Evolutionary conservation across 2,797 vertebrate genomes (phyloP), one percentile per base, ranked within the genome.

Genomic region (Threskiornis aethiopicus): DNA sequence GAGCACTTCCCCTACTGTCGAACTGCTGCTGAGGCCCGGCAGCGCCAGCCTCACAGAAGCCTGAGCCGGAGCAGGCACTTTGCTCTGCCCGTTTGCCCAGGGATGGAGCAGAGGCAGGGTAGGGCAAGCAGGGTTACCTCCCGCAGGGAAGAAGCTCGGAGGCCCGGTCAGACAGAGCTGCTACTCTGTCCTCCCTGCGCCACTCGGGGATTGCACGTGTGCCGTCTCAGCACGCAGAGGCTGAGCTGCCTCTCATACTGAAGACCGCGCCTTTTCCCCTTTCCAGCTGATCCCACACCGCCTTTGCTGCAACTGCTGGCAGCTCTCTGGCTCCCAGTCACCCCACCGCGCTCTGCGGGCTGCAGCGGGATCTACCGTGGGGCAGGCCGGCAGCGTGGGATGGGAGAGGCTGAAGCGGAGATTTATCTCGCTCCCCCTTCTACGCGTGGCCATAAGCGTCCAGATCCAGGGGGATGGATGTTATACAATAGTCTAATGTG

Each of bases 1-100:
- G 58, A 54, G 35, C 1, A 2, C 24, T 59, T 13, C 7, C 16
- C 16, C 3, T 21, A 18, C 39, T 33, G 20, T 5, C 0, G 0
- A 55, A 80, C 64, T 57, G 46, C 66, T 66, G 57, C 59, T 24
- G 51, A 76, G 41, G 29, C 44, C 58, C 13, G n/a, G 58, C 15
- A 67, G 64, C 37, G 64, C 16, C 26, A 52, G 21, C 28, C 25
- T 9, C 16, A 15, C 11, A 33, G 59, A 35, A 79, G 15, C 33
- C 22, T 11, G 29, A 71, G n/a, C 35, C 44, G 69, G 46, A 87
- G 24, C 42, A 61, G 46, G 9, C 5, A 13, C 35, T 64, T 33
- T 8, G 16, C 15, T 58, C 39, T 33, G 37, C 41, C 26, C 15
- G 0, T 52, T 77, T 76, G 26, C 20, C n/a, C 25, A 41, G 17